Conservation (phyloP, 2,888 invertebrate genomes). For the Corbicula japonica region DNA sequence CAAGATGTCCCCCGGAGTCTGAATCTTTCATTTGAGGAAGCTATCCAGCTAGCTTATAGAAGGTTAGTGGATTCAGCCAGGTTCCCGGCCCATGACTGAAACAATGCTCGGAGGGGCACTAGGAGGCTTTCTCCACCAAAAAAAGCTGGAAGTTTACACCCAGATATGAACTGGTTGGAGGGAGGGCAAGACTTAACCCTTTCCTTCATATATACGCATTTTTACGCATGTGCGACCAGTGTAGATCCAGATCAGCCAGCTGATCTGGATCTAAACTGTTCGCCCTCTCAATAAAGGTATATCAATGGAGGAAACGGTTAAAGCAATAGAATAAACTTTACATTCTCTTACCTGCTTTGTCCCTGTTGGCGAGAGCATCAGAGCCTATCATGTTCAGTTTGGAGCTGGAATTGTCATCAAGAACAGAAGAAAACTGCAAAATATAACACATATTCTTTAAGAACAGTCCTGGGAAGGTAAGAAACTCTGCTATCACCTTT, state of each 20-base stretch:
- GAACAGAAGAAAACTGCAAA: constrained; percentile 91
- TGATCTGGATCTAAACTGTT: too few species aligned
- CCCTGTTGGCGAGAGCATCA: constrained; percentile 83
- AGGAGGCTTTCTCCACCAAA: too few species aligned
- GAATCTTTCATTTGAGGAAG: too few species aligned
- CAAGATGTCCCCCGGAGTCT: too few species aligned
- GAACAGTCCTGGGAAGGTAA: background rate
- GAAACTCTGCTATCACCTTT: constrained; percentile 13
- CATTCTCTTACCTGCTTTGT: constrained; percentile 83
- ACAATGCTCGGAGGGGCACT: too few species aligned
- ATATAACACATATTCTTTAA: background rate
- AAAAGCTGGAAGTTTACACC: too few species aligned
- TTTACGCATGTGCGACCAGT: too few species aligned
- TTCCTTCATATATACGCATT: background rate
- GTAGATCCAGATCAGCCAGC: too few species aligned
- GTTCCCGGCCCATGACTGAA: too few species aligned
- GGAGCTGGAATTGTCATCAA: constrained; percentile 92
- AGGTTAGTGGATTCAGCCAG: too few species aligned
- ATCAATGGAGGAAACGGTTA: background rate
- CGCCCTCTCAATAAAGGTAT: too few species aligned
- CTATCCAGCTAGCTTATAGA: too few species aligned
- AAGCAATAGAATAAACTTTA: background rate
- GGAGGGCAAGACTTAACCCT: background rate
- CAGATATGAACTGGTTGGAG: background rate
- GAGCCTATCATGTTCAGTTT: constrained; percentile 90